Evolutionary conservation across 2,888 invertebrate genomes (phyloP), one percentile per base, ranked within the genome.

Genomic region (Dryobota labecula): DNA sequence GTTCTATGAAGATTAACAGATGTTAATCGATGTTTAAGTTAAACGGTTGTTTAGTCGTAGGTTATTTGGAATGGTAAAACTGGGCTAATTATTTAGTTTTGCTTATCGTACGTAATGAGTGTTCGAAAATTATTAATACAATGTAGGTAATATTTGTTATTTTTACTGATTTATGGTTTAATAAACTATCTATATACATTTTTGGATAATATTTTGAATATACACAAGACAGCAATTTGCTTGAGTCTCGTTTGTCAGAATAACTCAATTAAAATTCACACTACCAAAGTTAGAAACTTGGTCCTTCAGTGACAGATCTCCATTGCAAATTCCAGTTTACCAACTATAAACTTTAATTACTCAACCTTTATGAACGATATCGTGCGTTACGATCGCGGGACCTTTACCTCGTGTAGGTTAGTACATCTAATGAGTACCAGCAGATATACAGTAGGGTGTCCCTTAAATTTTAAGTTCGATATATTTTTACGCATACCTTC

Each of bases 361-460:
- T 9, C 41, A 70, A 65, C 47, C 60, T 71, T 54, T 62, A 61
- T 20, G 51, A 13, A 13, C 13, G 45, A 43, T 53, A 76, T 62
- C 49, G 57, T 53, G 30, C 43, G 47, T 65, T 64, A 77, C 49
- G 33, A 51, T 62, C 30, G 2, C 30, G 2, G 9, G 61, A 82
- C 83, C 84, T 82, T 78, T 78, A 70, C 61, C 24, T 75, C 15
- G 20, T 30, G 20, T 60, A 51, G 11, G 18, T 62, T 11, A 51
- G 24, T 33, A n/a, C 41, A n/a, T n/a, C 15, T 57, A 30, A 74
- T 56, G 38, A 58, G 45, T 58, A 75, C 60, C 7, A 53, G 5
- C 38, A 33, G n/a, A 30, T 38, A 18, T n/a, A n/a, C n/a, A n/a
- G n/a, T n/a, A n/a, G n/a, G n/a, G n/a, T n/a, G n/a, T n/a, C n/a